phyloP scores from a whole-genome alignment of 2,113 vertebrate species.

The Anseranas semipalmata region DNA sequence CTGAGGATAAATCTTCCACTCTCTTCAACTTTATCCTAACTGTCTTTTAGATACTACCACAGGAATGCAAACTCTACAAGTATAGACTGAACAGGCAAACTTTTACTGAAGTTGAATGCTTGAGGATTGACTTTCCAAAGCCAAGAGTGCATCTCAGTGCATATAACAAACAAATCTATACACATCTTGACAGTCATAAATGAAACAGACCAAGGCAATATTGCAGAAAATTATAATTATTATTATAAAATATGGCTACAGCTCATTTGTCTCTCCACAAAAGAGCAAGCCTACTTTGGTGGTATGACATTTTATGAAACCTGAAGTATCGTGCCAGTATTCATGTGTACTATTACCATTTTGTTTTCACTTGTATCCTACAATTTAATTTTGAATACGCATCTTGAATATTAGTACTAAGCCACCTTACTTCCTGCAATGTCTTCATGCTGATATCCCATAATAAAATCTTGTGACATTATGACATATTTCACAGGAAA shows the following conservation, averaged over 20 bases:
- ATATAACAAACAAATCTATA: constrained; percentile 13
- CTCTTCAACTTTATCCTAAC: background rate
- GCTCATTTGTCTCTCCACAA: background rate
- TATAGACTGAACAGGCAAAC: background rate
- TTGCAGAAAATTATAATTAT: background rate
- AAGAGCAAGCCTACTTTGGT: background rate
- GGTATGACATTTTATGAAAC: background rate
- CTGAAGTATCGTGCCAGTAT: background rate
- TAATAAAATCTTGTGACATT: constrained; percentile 24
- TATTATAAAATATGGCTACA: background rate
- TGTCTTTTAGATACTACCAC: background rate
- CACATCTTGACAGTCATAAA: constrained; percentile 7
- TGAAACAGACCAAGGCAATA: background rate
- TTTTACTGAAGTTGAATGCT: background rate
- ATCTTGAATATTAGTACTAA: constrained; percentile 7
- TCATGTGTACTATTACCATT: background rate
- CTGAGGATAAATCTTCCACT: background rate
- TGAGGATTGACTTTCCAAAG: constrained; percentile 13
- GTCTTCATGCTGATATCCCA: background rate
- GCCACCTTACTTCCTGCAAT: background rate
- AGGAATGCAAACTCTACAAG: background rate
- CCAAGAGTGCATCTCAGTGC: background rate
- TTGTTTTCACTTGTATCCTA: background rate
- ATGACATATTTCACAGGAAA: constrained; percentile 4
- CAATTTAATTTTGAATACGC: background rate